A percentile compares a stretch with the other conserved stretches of the same genome.
Evolutionary conservation across 2,113 vertebrate genomes (phyloP).

Genomic region (Candoia aspera): DNA sequence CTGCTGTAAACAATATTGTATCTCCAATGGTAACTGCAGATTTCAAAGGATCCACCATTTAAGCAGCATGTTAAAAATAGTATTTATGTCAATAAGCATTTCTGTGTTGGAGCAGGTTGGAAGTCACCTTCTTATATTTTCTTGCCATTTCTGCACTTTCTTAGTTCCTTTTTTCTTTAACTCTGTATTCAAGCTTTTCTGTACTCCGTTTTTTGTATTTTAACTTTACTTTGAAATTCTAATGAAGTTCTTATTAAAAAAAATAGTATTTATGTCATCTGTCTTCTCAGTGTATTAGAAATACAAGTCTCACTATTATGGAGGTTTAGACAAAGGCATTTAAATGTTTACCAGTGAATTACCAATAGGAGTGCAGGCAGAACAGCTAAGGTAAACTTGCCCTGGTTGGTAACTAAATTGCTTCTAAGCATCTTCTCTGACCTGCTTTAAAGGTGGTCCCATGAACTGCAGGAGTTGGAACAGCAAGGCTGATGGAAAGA

Average conservation of each 20-base stretch:
- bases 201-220: no score
- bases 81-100: not conserved
- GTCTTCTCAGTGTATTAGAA: conserved; percentile 2
- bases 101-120: not conserved
- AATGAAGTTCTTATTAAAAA: not conserved
- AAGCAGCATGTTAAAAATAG: not conserved
- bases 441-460: not conserved
- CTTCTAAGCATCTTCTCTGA: not conserved
- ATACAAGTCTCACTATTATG: not conserved
- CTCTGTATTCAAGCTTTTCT: no score
- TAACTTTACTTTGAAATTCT: no score
- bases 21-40: not conserved
- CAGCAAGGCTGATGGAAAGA: not conserved
- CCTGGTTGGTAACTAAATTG: not conserved
- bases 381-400: not conserved
- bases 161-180: no score
- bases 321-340: not conserved
- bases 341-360: not conserved
- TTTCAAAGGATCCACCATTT: not conserved
- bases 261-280: not conserved
- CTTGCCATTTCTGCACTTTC: no score
- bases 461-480: not conserved
- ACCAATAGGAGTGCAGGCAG: not conserved
- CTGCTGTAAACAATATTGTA: not conserved
- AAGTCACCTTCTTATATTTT: not conserved